Percentiles rank a stretch among this genome's conserved stretches.
These are phyloP conservation scores for Drosophila bipectinata DNA, from an alignment of 1,140 invertebrate genomes.

Conservation along the genomic window DNA sequence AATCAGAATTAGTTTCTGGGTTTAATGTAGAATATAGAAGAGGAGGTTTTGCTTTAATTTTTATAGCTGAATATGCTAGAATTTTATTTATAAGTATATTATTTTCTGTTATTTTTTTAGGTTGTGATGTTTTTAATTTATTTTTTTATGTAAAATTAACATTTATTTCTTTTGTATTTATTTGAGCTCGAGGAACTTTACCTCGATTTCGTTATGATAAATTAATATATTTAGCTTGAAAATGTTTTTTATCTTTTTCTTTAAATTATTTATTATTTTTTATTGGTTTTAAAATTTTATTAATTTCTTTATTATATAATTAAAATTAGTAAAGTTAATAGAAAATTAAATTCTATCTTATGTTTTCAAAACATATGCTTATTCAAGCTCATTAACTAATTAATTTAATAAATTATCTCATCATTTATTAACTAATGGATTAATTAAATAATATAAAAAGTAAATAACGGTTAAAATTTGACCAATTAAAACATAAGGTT, in stretches of 20 bases:
- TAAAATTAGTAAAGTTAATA: not conserved
- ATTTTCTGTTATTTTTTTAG: conserved; percentile 2
- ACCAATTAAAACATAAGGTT: conserved; percentile 86
- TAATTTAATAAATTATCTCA: conserved; percentile 85
- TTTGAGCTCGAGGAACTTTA: not conserved
- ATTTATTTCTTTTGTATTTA: conserved; percentile 2
- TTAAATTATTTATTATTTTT: conserved; percentile 8
- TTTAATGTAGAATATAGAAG: conserved; percentile 5
- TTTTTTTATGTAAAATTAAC: conserved; percentile 4
- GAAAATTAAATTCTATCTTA: conserved; percentile 28
- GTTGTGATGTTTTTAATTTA: not conserved
- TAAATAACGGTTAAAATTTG: conserved; percentile 86
- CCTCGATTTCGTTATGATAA: conserved; percentile 1
- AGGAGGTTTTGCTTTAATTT: conserved; percentile 2
- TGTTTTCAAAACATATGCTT: conserved; percentile 88
- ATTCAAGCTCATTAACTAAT: conserved; percentile 86
- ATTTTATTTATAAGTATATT: conserved; percentile 4
- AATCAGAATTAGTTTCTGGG: conserved; percentile 2
- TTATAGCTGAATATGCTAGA: conserved; percentile 4
- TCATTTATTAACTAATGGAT: conserved; percentile 83
- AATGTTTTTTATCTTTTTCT: conserved; percentile 5
- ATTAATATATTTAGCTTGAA: conserved; percentile 7
- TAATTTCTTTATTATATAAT: conserved; percentile 1
- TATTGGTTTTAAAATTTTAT: conserved; percentile 4
- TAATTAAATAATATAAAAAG: conserved; percentile 86